Percentiles rank a stretch among this genome's conserved stretches.
Conservation (phyloP, 2,888 invertebrate species). For the Anorthoa munda region DNA sequence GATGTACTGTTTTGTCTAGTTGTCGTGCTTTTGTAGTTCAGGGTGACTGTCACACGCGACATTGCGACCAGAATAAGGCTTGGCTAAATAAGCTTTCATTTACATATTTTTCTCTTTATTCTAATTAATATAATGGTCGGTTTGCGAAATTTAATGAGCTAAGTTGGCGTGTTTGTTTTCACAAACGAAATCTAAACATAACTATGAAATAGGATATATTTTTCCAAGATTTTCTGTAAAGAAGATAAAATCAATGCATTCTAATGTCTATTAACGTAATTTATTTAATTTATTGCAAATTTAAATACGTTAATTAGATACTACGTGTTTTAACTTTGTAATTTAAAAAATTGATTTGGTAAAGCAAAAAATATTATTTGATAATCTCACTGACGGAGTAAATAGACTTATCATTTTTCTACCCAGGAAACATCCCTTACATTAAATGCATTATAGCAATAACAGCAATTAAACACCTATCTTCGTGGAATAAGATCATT, state of each 20-base stretch:
- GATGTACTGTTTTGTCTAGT: constrained; percentile 4
- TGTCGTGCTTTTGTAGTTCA: constrained; percentile 41
- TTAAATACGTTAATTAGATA: neutral
- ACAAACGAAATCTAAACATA: neutral
- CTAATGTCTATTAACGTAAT: neutral
- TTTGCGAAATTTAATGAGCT: constrained; percentile 40
- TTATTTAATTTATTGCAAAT: neutral
- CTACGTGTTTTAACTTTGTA: no score
- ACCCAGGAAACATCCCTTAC: no score
- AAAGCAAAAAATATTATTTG: no score
- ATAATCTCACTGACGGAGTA: no score
- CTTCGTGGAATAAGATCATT: constrained; percentile 2
- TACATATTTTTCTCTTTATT: constrained; percentile 38
- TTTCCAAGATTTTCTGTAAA: neutral
- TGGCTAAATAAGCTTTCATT: constrained; percentile 42
- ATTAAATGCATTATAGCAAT: neutral
- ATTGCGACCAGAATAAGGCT: constrained; percentile 52
- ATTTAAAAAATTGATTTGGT: no score
- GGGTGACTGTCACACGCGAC: constrained; percentile 55
- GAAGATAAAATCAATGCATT: neutral
- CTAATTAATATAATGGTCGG: constrained; percentile 36
- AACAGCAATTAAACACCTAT: neutral
- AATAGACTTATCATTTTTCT: no score
- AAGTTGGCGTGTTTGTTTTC: constrained; percentile 29
- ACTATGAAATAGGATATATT: neutral